Evolutionary conservation across 2,888 invertebrate genomes (phyloP).

Genomic region (Tipula lateralis): DNA sequence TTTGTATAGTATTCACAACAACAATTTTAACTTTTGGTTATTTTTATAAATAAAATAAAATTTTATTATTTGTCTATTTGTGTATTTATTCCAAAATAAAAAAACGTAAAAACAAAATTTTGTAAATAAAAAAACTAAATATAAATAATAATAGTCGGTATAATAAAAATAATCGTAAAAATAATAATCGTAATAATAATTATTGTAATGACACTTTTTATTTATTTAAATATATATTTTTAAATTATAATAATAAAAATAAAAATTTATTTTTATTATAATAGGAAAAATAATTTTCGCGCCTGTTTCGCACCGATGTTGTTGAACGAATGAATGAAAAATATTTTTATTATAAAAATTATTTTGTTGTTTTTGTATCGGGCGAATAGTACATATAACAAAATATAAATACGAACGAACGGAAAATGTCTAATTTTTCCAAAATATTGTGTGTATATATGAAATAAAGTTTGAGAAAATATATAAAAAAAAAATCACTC

Average conservation of each 20-base stretch:
- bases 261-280: constrained; percentile 25
- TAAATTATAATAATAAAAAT: constrained; percentile 28
- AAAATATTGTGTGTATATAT: not conserved
- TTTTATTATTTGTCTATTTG: constrained; percentile 19
- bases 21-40: not conserved
- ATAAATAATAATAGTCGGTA: constrained; percentile 29
- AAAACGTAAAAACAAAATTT: constrained; percentile 31
- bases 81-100: not conserved
- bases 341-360: constrained; percentile 28
- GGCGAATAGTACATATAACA: not conserved
- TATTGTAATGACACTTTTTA: constrained; percentile 30
- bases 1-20: not conserved
- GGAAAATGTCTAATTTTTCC: constrained; percentile 14
- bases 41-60: constrained; percentile 27
- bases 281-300: constrained; percentile 39
- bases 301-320: constrained; percentile 51
- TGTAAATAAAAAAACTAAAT: constrained; percentile 32
- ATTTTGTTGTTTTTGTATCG: constrained; percentile 27
- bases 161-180: constrained; percentile 33
- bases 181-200: constrained; percentile 41
- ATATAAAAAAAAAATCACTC: constrained; percentile 20
- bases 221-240: not conserved
- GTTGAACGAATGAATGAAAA: constrained; percentile 47
- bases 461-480: not conserved
- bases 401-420: constrained; percentile 12